Base-by-base conservation (phyloP, 1,140 invertebrate genomes). In the Ceratina japonica region DNA sequence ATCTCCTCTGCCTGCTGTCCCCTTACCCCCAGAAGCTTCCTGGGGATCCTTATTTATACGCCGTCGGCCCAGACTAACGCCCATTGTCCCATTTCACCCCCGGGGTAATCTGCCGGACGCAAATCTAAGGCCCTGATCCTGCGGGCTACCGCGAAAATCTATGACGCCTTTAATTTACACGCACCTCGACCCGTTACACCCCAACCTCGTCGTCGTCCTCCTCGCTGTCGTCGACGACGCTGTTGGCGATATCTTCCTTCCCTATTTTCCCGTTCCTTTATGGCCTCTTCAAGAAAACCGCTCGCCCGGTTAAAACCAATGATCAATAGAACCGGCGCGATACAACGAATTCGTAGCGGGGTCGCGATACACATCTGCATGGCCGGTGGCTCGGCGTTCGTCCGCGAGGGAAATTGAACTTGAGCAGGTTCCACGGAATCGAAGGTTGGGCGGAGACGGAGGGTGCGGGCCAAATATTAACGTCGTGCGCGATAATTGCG, bases 71-170 rank as follows among this genome's bases (percentile, higher is more conserved):
- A 91, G 89, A 91, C 90, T 92, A 92, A 91, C 91, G 91, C 91
- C 91, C 91, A 92, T 92, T 92, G 91, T 92, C 90, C 92, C 91
- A 92, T 92, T 92, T 92, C 89, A 90, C 86, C 90, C 87, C 87
- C 83, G 86, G 87, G 87, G 89, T 92, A 92, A 92, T 92, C 92
- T 92, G 90, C 89, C 89, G 90, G 91, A 92, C 91, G 91, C 92
- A 92, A 92, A 92, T 92, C 91, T 92, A 92, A 92, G 91, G 91
- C 89, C 88, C 90, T 92, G 91, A 92, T 92, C 92, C 91, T 92
- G 91, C 91, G 91, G 92, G 91, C 90, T 92, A 90, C 91, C 89
- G 85, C 88, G 89, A 89, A 92, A 92, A 92, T 92, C 91, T 92
- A 92, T 92, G 91, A 91, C 87, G 87, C 87, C 89, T 92, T 90